These are phyloP conservation scores for Drosophila silvestris DNA, from an alignment of 2,888 invertebrate genomes.

Conservation along the genomic window DNA sequence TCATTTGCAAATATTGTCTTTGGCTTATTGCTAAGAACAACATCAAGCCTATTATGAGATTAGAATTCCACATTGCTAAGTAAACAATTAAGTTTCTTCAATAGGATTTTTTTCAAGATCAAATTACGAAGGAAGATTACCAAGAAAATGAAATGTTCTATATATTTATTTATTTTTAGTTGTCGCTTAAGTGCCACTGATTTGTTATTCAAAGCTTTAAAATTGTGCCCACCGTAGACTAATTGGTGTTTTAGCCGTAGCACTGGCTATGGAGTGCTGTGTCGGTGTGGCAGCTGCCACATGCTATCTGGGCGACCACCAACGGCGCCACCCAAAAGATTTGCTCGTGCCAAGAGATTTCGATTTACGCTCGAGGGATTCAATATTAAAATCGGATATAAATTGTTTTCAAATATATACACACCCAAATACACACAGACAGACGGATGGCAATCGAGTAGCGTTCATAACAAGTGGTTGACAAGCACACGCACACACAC, in stretches of 20 bases:
- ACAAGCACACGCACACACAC: constrained; percentile 39
- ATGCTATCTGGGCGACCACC: not conserved
- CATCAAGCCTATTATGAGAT: not conserved
- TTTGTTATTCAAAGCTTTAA: constrained; percentile 6
- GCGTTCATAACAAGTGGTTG: constrained; percentile 74
- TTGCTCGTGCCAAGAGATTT: constrained; percentile 54
- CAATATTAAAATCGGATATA: constrained; percentile 80
- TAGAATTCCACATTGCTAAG: not conserved
- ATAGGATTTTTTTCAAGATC: not conserved
- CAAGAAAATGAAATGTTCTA: not conserved
- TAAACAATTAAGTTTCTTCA: not conserved
- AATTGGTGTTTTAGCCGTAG: constrained; percentile 42
- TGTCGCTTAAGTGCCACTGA: not conserved
- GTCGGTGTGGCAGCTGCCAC: constrained; percentile 2
- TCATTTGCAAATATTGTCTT: not conserved
- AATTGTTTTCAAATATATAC: constrained; percentile 57
- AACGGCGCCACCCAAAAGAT: constrained; percentile 24
- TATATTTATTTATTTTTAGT: not conserved
- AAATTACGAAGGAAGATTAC: not conserved
- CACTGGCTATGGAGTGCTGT: constrained; percentile 3
- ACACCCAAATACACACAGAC: constrained; percentile 18
- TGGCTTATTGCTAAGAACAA: not conserved
- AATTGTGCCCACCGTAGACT: constrained; percentile 22
- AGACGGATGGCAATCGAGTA: constrained; percentile 15
- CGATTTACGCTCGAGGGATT: constrained; percentile 66